Conservation (phyloP, 2,888 invertebrate genomes). For the Parthenolecanium corni region DNA sequence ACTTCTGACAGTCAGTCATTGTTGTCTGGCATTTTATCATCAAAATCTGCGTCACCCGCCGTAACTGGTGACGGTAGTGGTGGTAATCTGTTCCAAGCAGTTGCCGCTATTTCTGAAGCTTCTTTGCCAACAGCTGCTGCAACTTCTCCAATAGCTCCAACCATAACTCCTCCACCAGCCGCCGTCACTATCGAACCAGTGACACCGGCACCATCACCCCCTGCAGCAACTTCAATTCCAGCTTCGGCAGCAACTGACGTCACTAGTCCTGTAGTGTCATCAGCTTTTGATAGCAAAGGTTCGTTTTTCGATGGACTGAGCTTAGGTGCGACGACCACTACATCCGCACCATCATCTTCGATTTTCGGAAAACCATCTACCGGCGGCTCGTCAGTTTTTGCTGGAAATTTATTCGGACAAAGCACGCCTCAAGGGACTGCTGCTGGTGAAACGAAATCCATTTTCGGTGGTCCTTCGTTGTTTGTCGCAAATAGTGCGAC, state of each 20-base stretch:
- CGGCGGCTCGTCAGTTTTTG: not conserved
- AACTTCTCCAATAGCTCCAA: not conserved
- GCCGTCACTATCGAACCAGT: not conserved
- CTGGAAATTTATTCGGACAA: conserved; percentile 1
- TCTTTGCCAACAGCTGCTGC: not conserved
- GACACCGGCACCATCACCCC: not conserved
- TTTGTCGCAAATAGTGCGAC: not conserved
- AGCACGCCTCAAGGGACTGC: not conserved
- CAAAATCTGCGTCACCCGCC: not conserved
- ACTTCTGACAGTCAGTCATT: not conserved
- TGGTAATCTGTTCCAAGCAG: too few species aligned
- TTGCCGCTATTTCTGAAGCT: not conserved
- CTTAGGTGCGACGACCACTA: not conserved
- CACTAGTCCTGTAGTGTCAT: not conserved
- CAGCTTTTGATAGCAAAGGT: not conserved
- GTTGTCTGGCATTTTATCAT: not conserved
- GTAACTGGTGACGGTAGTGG: not conserved
- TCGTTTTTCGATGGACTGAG: conserved; percentile 17
- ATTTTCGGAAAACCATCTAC: conserved; percentile 8
- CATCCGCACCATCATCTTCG: not conserved
- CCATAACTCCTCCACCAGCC: not conserved
- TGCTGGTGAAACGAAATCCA: not conserved
- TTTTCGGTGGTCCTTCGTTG: conserved; percentile 1
- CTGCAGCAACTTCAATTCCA: not conserved
- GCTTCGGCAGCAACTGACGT: not conserved